These are phyloP conservation scores for Drosophila micromelanica DNA, from an alignment of 1,140 invertebrate genomes.

Conservation along the genomic window DNA sequence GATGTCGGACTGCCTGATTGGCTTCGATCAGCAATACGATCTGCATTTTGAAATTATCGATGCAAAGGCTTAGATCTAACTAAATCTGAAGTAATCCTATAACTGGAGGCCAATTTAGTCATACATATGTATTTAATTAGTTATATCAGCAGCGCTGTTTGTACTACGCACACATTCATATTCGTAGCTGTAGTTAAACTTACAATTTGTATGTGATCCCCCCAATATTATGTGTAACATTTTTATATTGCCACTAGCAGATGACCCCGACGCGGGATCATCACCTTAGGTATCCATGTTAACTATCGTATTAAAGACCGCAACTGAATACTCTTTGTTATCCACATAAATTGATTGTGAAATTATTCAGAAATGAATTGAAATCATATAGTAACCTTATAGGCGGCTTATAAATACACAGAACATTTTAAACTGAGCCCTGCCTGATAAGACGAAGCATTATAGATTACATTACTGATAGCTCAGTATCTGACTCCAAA, in stretches of 20 bases:
- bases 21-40: conserved; percentile 97
- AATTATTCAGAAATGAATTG: neutral
- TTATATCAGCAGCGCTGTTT: conserved; percentile 15
- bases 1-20: conserved; percentile 97
- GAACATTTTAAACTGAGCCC: too few species aligned
- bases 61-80: conserved; percentile 59
- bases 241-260: conserved; percentile 28
- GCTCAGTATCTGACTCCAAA: neutral
- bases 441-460: neutral
- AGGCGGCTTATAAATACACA: too few species aligned
- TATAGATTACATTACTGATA: neutral
- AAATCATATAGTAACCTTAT: too few species aligned
- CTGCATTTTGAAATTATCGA: conserved; percentile 88
- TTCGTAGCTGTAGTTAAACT: conserved; percentile 10
- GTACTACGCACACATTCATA: conserved; percentile 3
- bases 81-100: conserved; percentile 13
- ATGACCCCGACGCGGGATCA: neutral
- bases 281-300: conserved; percentile 16
- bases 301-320: conserved; percentile 28
- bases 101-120: conserved; percentile 35
- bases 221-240: conserved; percentile 48
- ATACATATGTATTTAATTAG: conserved; percentile 27
- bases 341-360: neutral
- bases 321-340: conserved; percentile 7
- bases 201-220: conserved; percentile 42